Evolutionary conservation across 2,888 invertebrate species (phyloP), one percentile per base, ranked within the genome.

Genomic region (Sicus ferrugineus): DNA sequence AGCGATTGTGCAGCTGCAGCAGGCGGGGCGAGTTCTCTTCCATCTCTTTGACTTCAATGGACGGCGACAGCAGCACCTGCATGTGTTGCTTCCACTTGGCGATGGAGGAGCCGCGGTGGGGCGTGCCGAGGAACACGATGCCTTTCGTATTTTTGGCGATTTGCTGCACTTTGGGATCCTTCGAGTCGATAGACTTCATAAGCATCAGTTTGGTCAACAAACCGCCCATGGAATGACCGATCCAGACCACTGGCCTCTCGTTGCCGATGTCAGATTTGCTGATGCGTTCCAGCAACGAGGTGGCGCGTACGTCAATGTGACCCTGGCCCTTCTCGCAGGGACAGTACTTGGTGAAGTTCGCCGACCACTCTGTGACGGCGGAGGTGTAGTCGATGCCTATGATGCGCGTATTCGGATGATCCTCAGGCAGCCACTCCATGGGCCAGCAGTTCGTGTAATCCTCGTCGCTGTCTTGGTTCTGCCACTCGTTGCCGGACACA

Each of bases 141-240:
- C 93, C 94, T 81, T 89, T 90, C 0, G 96, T 95, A 75, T 92
- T 92, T 68, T 88, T 83, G 56, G 91, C 89, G 23, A 96, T 80
- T 75, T 88, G 87, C 73, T 87, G 86, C 0, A 87, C 83, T 56
- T 83, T 80, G 3, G 84, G 80, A 75, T 91, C 87, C 0, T 85
- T 78, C 69, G 87, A 88, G 68, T 88, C 86, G 74, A 89, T 85
- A 65, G 91, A 89, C 84, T 92, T 89, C 38, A 91, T 88, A 7
- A 97, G 86, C 77, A 97, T 90, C 80, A 93, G 89, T 85, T 97
- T 97, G 0, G 95, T 93, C 58, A 97, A 88, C 16, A 97, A 88
- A 14, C 97, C 98, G 72, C 98, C 98, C 96, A 97, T 97, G 2
- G 97, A 97, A 87, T 98, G 98, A 1, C 94, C 92, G 23, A 97